Evolutionary conservation across 1,140 invertebrate genomes (phyloP), one percentile per base, ranked within the genome.

Genomic region (Pogonomyrmex californicus): DNA sequence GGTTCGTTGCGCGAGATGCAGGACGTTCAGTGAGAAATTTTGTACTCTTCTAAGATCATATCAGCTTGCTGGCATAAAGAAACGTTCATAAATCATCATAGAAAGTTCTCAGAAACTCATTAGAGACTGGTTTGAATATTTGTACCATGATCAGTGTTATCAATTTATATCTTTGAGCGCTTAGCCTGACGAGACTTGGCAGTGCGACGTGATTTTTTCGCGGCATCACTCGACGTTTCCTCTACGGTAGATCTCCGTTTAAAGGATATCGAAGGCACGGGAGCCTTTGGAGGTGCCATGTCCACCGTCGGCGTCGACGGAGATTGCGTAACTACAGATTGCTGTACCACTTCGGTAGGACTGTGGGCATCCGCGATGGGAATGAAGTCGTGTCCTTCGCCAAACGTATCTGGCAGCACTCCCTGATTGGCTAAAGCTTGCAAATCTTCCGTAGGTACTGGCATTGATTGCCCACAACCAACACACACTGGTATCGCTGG

Each of bases 401-500:
- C 93, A 12, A 96, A 94, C 63, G 95, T 95, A 86, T 96, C 96
- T 0, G 96, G 95, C 77, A 96, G 90, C 30, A 96, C 96, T 70
- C 96, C 96, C 90, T 97, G 96, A 94, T 97, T 97, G 7, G 96
- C 94, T 6, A 97, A 90, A 30, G 96, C 96, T 89, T 97, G 96
- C 14, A 97, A 91, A 93, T 97, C 96, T 66, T 97, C 96, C 0
- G 95, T 93, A 2, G 96, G 95, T 12, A 96, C 95, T 30, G 95
- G 92, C 82, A 96, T 95, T 41, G 96, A 96, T 49, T 96, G 96
- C 60, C 96, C 96, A 86, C 96, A 97, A 47, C 95, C 94, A 36
- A 95, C 96, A 88, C 96, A 97, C 7, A 96, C 94, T 12, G 96
- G 95, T 92, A 96, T 96, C 73, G 98, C 97, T 5, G 98, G 98